Evolutionary conservation across 2,888 invertebrate genomes (phyloP), one percentile per base, ranked within the genome.

Genomic region (Cancer borealis): DNA sequence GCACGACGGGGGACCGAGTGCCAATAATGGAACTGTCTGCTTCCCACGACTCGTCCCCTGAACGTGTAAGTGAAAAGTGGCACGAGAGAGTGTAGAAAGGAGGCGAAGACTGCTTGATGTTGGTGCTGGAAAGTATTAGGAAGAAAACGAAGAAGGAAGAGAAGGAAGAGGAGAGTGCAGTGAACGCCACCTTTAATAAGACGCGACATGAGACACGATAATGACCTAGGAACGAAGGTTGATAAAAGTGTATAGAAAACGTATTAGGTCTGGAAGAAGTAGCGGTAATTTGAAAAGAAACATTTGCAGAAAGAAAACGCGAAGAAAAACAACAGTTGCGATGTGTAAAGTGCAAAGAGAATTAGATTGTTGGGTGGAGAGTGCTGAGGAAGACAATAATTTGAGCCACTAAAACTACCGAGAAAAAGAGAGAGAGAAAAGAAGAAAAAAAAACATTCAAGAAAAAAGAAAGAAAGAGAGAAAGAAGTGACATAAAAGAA

Each of bases 21-120:
- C 66, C 66, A 66, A 66, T 66, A 66, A 66, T 66, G 66, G 66
- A 66, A 21, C n/a, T 66, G 66, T 66, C 66, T 66, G n/a, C n/a
- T 2, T n/a, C 66, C n/a, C n/a, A n/a, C n/a, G n/a, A 17, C 66
- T 21, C 66, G 66, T 66, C 66, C 66, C 66, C 66, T 4, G n/a
- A 66, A 21, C n/a, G 66, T 66, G 66, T 14, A n/a, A 66, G 66
- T 17, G 54, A n/a, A 21, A 66, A 66, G n/a, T 66, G 66, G n/a
- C 66, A 66, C 5, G 21, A 21, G 66, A 66, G 21, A 21, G n/a
- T n/a, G 66, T 5, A n/a, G n/a, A n/a, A 54, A 66, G n/a, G 21
- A 30, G 79, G 12, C 1, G 30, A 79, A 10, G 30, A 8, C 30
- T 79, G 73, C 21, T 3, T 21, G 30, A 26, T 79, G 30, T 30